A percentile compares a stretch with the other conserved stretches of the same genome.
Evolutionary conservation across 2,888 invertebrate genomes (phyloP).

Genomic region (Imbricaverruca yamaguchii): DNA sequence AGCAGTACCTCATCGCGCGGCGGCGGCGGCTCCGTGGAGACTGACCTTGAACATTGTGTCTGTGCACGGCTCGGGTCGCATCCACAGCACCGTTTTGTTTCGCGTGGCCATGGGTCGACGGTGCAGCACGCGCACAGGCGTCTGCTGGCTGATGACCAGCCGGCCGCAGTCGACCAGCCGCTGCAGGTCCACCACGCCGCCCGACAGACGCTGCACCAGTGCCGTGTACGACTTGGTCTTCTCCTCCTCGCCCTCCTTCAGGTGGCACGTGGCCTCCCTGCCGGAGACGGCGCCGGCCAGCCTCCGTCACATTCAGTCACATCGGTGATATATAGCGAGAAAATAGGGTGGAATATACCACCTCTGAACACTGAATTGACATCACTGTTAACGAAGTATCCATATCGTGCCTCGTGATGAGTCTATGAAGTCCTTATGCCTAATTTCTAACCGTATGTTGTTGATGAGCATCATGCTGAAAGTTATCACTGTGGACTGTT

Average conservation of each 20-base stretch:
- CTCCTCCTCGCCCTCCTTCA: slow-evolving; percentile 79
- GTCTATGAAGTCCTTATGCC: too few relatives aligned
- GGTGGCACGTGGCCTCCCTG: slow-evolving; percentile 36
- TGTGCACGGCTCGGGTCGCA: slow-evolving; percentile 52
- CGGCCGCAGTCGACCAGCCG: slow-evolving; percentile 49
- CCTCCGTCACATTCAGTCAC: too few relatives aligned
- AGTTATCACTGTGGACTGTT: too few relatives aligned
- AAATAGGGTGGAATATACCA: too few relatives aligned
- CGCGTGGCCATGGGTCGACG: slow-evolving; percentile 66
- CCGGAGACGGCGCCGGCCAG: not conserved
- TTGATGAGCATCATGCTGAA: too few relatives aligned
- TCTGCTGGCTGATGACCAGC: slow-evolving; percentile 65
- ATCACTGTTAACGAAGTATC: too few relatives aligned
- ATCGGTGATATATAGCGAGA: too few relatives aligned
- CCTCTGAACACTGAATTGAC: too few relatives aligned
- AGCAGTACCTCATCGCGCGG: too few relatives aligned
- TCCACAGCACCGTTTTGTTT: slow-evolving; percentile 55
- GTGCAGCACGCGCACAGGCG: slow-evolving; percentile 85
- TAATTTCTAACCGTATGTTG: too few relatives aligned
- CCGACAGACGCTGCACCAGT: slow-evolving; percentile 45
- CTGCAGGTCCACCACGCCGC: slow-evolving; percentile 39
- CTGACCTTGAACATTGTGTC: slow-evolving; percentile 38
- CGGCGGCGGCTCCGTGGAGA: too few relatives aligned
- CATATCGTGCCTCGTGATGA: too few relatives aligned
- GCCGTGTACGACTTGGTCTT: slow-evolving; percentile 84